Evolutionary conservation across 2,797 vertebrate genomes (phyloP).

Genomic region (Setipinna tenuifilis): DNA sequence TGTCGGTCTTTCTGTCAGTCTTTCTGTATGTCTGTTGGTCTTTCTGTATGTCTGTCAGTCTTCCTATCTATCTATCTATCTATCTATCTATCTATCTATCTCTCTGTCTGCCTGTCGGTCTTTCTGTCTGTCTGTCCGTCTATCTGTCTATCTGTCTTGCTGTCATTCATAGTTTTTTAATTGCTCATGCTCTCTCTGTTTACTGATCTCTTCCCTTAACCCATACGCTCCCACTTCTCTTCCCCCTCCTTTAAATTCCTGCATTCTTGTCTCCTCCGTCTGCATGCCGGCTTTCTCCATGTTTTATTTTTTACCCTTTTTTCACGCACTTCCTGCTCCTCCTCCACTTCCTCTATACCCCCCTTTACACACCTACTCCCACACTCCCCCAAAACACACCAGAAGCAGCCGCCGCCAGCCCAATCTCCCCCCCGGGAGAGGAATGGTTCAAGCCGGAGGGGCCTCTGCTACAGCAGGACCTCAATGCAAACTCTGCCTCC

Average conservation of each 20-base stretch:
- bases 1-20: slow-evolving; percentile 30
- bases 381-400: slow-evolving; percentile 44
- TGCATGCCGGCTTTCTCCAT: background rate
- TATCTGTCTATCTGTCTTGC: slow-evolving; percentile 34
- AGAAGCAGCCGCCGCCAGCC: slow-evolving; percentile 71
- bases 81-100: slow-evolving; percentile 37
- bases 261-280: slow-evolving; percentile 12
- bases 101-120: slow-evolving; percentile 38
- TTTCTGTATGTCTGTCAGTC: slow-evolving; percentile 39
- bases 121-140: slow-evolving; percentile 33
- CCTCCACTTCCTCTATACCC: slow-evolving; percentile 37
- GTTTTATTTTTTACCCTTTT: background rate
- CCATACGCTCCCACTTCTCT: background rate
- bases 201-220: background rate
- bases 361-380: slow-evolving; percentile 39
- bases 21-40: slow-evolving; percentile 32
- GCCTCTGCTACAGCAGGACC: slow-evolving; percentile 78
- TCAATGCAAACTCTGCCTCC: slow-evolving; percentile 78
- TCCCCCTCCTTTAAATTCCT: background rate
- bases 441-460: slow-evolving; percentile 77
- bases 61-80: slow-evolving; percentile 36
- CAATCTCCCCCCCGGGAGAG: slow-evolving; percentile 67
- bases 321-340: slow-evolving; percentile 34
- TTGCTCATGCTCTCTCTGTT: slow-evolving; percentile 24
- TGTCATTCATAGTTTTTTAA: slow-evolving; percentile 27